Conservation (phyloP, 2,113 vertebrate species). For the Lycaon pictus region DNA sequence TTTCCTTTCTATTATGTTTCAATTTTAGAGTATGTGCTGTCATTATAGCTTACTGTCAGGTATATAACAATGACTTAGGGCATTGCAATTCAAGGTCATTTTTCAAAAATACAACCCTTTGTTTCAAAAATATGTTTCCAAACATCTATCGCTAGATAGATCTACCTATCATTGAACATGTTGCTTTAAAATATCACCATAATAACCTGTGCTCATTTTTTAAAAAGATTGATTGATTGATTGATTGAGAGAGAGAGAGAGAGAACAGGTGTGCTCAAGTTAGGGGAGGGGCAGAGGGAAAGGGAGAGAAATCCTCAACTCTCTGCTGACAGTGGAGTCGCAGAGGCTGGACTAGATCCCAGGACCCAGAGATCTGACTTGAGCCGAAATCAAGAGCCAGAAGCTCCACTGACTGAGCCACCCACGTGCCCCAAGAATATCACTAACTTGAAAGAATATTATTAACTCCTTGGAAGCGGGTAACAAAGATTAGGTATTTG, state of each 20-base stretch:
- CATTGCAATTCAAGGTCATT: not conserved
- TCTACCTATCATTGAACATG: too few relatives aligned
- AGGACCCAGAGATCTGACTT: not conserved
- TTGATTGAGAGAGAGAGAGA: not conserved
- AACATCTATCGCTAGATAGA: not conserved
- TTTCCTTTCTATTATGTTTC: not conserved
- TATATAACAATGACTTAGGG: not conserved
- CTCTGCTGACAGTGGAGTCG: not conserved
- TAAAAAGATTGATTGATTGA: not conserved
- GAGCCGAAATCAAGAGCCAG: not conserved
- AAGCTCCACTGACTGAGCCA: not conserved
- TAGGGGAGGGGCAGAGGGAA: not conserved
- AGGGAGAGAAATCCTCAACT: not conserved
- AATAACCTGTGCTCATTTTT: not conserved
- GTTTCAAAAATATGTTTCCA: not conserved
- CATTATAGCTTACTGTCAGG: not conserved
- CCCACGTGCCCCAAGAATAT: not conserved
- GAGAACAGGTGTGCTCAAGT: not conserved
- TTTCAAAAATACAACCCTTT: not conserved
- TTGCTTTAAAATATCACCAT: not conserved
- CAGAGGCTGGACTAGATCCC: not conserved
- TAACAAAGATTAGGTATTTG: not conserved
- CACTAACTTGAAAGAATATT: not conserved
- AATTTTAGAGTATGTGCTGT: not conserved
- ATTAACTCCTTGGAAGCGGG: not conserved